phyloP scores from a whole-genome alignment of 2,888 invertebrate species.

The Phaonia tiefii region DNA sequence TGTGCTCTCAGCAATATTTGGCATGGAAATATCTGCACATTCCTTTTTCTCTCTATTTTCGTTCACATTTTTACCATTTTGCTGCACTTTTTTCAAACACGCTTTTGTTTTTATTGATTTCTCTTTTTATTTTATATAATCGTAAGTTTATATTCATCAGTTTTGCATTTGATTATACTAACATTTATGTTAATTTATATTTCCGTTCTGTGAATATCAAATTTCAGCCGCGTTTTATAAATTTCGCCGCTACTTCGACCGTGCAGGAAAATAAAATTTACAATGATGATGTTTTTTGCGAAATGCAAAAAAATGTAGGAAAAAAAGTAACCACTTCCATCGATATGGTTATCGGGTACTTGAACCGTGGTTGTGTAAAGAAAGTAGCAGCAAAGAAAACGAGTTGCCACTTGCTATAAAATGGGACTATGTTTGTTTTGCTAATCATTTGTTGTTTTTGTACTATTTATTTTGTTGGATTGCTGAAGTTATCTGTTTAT shows the following conservation, averaged over 20 bases:
- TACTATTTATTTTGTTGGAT: neutral
- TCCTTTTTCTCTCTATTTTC: neutral
- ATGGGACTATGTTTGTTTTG: neutral
- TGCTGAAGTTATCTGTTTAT: neutral
- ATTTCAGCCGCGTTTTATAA: neutral
- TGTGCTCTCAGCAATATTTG: too few species aligned
- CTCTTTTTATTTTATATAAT: neutral
- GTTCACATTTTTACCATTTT: too few species aligned
- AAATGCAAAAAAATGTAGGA: too few species aligned
- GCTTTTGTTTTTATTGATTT: neutral
- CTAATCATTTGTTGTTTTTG: constrained; percentile 3
- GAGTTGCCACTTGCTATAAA: too few species aligned
- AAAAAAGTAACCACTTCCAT: too few species aligned
- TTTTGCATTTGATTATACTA: constrained; percentile 13
- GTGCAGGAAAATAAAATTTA: neutral
- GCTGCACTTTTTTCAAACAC: too few species aligned
- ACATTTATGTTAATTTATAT: neutral
- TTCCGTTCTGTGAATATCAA: neutral
- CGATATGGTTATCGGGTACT: too few species aligned
- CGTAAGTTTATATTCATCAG: neutral
- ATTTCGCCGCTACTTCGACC: neutral
- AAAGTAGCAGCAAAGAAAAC: too few species aligned
- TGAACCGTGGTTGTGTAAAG: too few species aligned
- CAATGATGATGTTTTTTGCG: too few species aligned
- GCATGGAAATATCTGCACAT: neutral